Evolutionary conservation across 2,113 vertebrate genomes (phyloP), one percentile per base, ranked within the genome.

Genomic region (Pedionomus torquatus): DNA sequence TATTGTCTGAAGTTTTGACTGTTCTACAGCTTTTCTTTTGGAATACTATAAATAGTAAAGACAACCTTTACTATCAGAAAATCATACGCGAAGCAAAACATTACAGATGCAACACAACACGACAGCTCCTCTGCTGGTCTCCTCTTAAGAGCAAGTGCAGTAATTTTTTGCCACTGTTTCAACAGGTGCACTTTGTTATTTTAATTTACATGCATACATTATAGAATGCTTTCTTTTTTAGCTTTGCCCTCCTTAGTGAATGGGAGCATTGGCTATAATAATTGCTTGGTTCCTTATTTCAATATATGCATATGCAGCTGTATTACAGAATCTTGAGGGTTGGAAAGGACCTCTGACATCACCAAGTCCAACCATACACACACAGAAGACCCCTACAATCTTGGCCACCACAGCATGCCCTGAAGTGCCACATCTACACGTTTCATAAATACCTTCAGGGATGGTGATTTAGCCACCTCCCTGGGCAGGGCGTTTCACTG

Each of bases 1-100:
- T 72, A 21, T 57, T 90, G 92, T 74, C 63, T 83, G 58, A 85
- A 68, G 17, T 90, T 87, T 35, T 60, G 51, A 60, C 58, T 39
- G 46, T 10, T 79, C 41, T 87, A 17, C 57, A 90, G 35, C 10
- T 83, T 83, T 78, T 64, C 6, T 64, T 33, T 46, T 70, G 71
- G 25, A 70, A 13, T 61, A 52, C 25, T n/a, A 41, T 13, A 35
- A 77, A 41, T 17, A 68, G 13, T 31, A 83, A 64, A 28, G 30
- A 80, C 30, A 76, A 28, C 11, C 41, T n/a, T n/a, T n/a, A n/a
- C n/a, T n/a, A n/a, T n/a, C n/a, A n/a, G n/a, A n/a, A n/a, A 19
- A 23, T 55, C 16, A 24, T 63, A 8, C 3, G 5, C 8, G 12
- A 63, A 58, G 31, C 49, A 77, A 78, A 86, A 24, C 5, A 4